A percentile compares a stretch with the other conserved stretches of the same genome.
Evolutionary conservation across 2,888 invertebrate species (phyloP).

Genomic region (Gastrophysa polygoni): DNA sequence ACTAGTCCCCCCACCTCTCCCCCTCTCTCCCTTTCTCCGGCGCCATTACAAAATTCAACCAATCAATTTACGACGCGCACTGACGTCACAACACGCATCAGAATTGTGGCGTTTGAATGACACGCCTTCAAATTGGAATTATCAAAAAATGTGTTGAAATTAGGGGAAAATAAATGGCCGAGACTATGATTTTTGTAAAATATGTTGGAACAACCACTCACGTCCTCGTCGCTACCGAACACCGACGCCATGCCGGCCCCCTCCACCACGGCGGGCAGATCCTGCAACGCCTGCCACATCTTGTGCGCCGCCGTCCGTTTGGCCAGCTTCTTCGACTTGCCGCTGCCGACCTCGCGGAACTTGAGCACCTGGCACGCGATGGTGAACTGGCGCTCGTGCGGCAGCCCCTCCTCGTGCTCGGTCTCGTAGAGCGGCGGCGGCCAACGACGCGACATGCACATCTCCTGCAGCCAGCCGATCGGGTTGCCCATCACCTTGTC

Average conservation of each 20-base stretch:
- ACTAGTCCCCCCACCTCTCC: no score
- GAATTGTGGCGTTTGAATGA: no score
- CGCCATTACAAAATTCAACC: no score
- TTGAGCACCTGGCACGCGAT: slow-evolving; percentile 89
- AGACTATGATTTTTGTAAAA: not conserved
- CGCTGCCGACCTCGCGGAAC: slow-evolving; percentile 83
- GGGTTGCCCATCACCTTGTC: slow-evolving; percentile 91
- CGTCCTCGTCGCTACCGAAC: slow-evolving; percentile 74
- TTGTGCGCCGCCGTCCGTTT: slow-evolving; percentile 95
- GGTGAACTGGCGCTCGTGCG: slow-evolving; percentile 93
- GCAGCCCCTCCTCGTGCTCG: slow-evolving; percentile 84
- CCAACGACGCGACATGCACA: slow-evolving; percentile 96
- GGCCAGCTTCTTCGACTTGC: slow-evolving; percentile 95
- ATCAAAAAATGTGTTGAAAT: no score
- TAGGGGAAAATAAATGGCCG: no score
- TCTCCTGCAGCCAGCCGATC: slow-evolving; percentile 92
- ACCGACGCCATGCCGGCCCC: slow-evolving; percentile 64
- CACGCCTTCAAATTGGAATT: no score
- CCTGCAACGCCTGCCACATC: slow-evolving; percentile 88
- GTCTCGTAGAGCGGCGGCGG: slow-evolving; percentile 94
- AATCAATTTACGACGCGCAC: no score
- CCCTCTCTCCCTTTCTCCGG: no score
- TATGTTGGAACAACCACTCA: slow-evolving; percentile 55
- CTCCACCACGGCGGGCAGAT: slow-evolving; percentile 74
- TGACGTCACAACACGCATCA: no score